Conservation (phyloP, 2,113 vertebrate genomes). For the Prunella fulvescens region DNA sequence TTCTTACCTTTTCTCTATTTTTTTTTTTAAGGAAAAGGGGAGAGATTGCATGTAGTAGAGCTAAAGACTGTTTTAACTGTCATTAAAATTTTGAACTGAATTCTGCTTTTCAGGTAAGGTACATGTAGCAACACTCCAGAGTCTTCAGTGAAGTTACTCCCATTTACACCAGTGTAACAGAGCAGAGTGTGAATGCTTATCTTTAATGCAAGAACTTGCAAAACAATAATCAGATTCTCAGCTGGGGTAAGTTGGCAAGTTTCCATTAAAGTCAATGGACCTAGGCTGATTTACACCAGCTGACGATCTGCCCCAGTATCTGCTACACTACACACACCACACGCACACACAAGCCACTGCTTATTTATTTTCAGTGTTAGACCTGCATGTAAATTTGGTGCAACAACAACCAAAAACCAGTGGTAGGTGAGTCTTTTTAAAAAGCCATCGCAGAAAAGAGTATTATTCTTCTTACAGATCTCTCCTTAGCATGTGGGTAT, state of each 20-base stretch:
- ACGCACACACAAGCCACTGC: background rate
- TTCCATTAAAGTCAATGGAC: conserved; percentile 67
- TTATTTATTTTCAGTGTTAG: conserved; percentile 31
- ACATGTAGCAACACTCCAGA: background rate
- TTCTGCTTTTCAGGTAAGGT: background rate
- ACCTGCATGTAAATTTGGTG: conserved; percentile 9
- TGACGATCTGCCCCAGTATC: conserved; percentile 59
- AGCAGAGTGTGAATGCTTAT: conserved; percentile 43
- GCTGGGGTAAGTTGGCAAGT: conserved; percentile 60
- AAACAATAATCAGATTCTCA: conserved; percentile 68
- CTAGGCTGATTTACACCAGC: conserved; percentile 64
- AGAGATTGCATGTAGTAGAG: background rate
- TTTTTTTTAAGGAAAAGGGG: background rate
- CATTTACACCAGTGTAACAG: background rate
- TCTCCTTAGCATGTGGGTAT: background rate
- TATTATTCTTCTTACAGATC: background rate
- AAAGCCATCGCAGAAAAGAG: background rate
- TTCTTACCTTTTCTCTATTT: background rate
- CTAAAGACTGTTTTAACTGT: background rate
- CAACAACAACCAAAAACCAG: background rate
- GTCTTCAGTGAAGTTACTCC: background rate
- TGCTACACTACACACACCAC: background rate
- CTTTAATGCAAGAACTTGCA: conserved; percentile 64
- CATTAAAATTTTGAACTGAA: background rate
- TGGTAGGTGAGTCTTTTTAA: background rate